phyloP scores from a whole-genome alignment of 2,797 vertebrate species.

The Lepus townsendii region DNA sequence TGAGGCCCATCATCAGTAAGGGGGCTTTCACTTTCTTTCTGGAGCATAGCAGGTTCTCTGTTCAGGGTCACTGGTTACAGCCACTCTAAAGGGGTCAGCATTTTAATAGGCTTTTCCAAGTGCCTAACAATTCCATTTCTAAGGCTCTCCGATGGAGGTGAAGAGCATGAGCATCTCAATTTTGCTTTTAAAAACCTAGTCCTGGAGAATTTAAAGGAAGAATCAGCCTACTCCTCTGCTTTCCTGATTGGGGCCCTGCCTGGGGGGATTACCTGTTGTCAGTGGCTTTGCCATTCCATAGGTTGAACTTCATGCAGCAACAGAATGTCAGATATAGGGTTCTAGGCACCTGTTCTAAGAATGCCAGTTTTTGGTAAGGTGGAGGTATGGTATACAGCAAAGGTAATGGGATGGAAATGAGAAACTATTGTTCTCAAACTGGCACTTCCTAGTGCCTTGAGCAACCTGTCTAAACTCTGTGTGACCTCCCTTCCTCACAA shows the following conservation, averaged over 20 bases:
- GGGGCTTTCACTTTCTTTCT: background rate
- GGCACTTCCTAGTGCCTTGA: background rate
- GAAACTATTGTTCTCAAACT: background rate
- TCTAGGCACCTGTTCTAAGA: background rate
- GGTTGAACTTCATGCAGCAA: background rate
- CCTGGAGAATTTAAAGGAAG: background rate
- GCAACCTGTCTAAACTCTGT: background rate
- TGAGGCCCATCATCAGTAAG: background rate
- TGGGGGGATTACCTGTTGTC: background rate
- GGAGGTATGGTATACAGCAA: background rate
- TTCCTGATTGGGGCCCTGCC: background rate
- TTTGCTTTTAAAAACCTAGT: background rate
- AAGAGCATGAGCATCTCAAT: background rate
- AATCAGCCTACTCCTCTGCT: background rate
- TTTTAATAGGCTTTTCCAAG: conserved; percentile 41
- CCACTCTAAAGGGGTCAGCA: background rate
- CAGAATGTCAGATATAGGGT: background rate
- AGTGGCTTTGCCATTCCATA: background rate
- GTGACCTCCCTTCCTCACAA: background rate
- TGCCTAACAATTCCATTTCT: background rate
- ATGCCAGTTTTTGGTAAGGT: background rate
- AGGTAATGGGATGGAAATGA: background rate
- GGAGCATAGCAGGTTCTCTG: conserved; percentile 23
- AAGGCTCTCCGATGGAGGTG: background rate
- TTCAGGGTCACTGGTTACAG: background rate